These are phyloP conservation scores for Phymanthus crucifer DNA, from an alignment of 92 coral and sea anemone species.

Conservation along the genomic window DNA sequence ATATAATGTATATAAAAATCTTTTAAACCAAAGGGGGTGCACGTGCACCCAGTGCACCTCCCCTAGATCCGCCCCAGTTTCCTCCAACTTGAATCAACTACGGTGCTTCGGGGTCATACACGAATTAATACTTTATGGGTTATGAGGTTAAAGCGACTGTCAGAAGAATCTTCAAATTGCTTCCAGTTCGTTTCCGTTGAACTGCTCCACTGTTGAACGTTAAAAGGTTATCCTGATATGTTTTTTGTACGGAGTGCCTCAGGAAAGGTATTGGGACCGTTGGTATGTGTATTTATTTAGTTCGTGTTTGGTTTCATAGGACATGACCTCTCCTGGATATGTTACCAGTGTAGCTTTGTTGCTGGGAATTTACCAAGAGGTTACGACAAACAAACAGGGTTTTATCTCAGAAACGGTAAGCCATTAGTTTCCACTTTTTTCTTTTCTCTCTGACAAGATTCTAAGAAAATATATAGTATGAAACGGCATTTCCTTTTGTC, in stretches of 20 bases:
- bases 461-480: not conserved
- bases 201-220: too few relatives aligned
- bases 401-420: slow-evolving; percentile 13
- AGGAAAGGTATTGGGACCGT: not conserved
- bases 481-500: not conserved
- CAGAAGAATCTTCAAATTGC: too few relatives aligned
- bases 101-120: too few relatives aligned
- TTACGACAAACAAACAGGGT: not conserved
- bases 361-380: not conserved
- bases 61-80: too few relatives aligned
- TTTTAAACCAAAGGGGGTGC: too few relatives aligned
- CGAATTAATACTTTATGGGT: too few relatives aligned
- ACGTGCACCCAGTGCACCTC: too few relatives aligned
- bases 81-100: too few relatives aligned
- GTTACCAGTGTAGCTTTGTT: not conserved
- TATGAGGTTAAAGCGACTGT: too few relatives aligned
- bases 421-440: not conserved
- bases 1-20: too few relatives aligned
- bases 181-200: too few relatives aligned
- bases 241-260: not conserved
- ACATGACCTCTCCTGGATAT: slow-evolving; percentile 4
- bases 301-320: not conserved
- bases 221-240: too few relatives aligned
- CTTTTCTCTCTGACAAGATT: not conserved
- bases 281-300: not conserved